Evolutionary conservation across 2,113 vertebrate species (phyloP).

Genomic region (Fulmarus glacialis): DNA sequence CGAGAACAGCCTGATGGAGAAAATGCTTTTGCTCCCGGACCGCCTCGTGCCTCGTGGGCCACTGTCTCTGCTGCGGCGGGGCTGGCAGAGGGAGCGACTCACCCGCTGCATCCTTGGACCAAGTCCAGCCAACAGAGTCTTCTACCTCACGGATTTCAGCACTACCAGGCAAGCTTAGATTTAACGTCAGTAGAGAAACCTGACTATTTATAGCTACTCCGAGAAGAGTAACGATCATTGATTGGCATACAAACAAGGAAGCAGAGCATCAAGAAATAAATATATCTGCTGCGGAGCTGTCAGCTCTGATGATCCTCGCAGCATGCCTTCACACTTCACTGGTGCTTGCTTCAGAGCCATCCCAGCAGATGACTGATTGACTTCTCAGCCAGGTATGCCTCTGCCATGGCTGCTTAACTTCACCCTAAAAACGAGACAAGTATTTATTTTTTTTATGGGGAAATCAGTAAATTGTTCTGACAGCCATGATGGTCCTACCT

Average conservation of each 20-base stretch:
- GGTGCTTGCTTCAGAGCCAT: not conserved
- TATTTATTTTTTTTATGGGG: not conserved
- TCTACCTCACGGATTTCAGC: not conserved
- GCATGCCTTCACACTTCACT: not conserved
- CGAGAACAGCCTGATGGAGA: not conserved
- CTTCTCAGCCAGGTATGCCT: not conserved
- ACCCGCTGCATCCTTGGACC: not conserved
- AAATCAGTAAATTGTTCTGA: not conserved
- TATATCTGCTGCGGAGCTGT: not conserved
- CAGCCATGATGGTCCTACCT: not conserved
- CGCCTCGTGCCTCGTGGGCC: not conserved
- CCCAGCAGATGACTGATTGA: not conserved
- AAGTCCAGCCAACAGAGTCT: not conserved
- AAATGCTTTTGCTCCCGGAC: not conserved
- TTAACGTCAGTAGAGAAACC: rapidly evolving
- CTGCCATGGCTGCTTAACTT: not conserved
- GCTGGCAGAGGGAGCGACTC: not conserved
- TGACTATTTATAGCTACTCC: not conserved
- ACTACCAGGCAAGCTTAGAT: not conserved
- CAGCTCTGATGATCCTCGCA: not conserved
- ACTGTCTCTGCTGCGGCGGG: rapidly evolving
- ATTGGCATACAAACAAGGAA: not conserved
- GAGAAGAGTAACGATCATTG: rapidly evolving
- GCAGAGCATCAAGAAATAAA: not conserved
- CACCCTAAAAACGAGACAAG: not conserved